Evolutionary conservation across 2,888 invertebrate species (phyloP).

Genomic region (Gymnocheta viridis): DNA sequence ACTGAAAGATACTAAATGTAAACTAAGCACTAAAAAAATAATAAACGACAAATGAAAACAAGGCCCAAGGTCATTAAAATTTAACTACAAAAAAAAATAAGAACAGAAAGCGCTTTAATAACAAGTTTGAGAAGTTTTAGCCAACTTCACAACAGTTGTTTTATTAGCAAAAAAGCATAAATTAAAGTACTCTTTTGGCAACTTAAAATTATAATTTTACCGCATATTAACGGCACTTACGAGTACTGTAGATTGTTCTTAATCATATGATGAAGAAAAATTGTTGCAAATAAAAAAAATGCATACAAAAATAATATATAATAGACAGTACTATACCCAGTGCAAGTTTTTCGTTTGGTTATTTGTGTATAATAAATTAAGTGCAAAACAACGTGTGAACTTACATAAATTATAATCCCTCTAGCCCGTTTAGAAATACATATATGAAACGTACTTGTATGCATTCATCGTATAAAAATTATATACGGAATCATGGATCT

Average conservation of each 20-base stretch:
- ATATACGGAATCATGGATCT: background rate
- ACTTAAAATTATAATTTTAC: too few species aligned
- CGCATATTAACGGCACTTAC: background rate
- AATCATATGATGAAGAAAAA: slow-evolving; percentile 23
- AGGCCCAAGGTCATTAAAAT: slow-evolving; percentile 77
- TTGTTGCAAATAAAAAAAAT: background rate
- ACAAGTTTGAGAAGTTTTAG: background rate
- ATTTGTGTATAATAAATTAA: slow-evolving; percentile 78
- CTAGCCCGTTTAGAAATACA: slow-evolving; percentile 44
- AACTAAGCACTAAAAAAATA: slow-evolving; percentile 30
- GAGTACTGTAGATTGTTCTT: slow-evolving; percentile 33
- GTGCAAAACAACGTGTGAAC: slow-evolving; percentile 81
- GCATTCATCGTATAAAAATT: slow-evolving; percentile 18
- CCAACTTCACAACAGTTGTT: slow-evolving; percentile 20
- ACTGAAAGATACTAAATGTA: slow-evolving; percentile 1
- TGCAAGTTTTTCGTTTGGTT: background rate
- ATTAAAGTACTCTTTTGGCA: background rate
- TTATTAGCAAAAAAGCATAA: background rate
- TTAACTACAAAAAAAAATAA: slow-evolving; percentile 27
- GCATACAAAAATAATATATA: background rate
- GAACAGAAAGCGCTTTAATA: slow-evolving; percentile 8
- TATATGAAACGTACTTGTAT: background rate
- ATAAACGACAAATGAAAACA: slow-evolving; percentile 74
- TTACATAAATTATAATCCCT: slow-evolving; percentile 79
- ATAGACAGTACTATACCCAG: background rate